These are phyloP conservation scores for Cryptomyrus ogoouensis DNA, from an alignment of 2,113 vertebrate species.

Conservation along the genomic window DNA sequence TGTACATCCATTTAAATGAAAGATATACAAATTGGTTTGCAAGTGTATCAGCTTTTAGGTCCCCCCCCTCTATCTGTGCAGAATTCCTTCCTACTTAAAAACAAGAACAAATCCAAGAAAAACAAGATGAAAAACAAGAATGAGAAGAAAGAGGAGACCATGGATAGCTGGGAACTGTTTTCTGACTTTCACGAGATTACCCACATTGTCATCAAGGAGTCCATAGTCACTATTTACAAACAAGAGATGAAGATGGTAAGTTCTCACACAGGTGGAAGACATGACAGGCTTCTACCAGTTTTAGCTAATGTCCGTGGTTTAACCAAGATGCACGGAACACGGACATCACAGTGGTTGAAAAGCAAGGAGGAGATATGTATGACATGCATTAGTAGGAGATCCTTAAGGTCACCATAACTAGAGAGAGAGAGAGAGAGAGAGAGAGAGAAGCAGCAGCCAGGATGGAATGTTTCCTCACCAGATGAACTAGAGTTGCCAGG, in stretches of 20 bases:
- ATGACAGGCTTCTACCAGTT: not conserved
- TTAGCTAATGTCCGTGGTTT: not conserved
- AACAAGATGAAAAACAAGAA: conserved; percentile 61
- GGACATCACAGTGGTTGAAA: not conserved
- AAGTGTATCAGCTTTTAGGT: not conserved
- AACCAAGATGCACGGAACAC: not conserved
- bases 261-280: not conserved
- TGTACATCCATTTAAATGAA: not conserved
- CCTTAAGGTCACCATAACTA: not conserved
- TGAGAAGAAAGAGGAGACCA: conserved; percentile 46
- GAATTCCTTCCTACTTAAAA: conserved; percentile 31
- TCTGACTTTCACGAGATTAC: conserved; percentile 81
- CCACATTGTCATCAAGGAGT: conserved; percentile 70
- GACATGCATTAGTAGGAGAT: not conserved
- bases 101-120: conserved; percentile 63
- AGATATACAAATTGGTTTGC: not conserved
- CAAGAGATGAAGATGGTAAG: conserved; percentile 79
- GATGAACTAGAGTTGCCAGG: not conserved
- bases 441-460: not conserved
- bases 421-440: not conserved
- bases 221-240: conserved; percentile 67
- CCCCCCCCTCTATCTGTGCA: not conserved
- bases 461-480: not conserved
- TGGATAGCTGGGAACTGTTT: conserved; percentile 65
- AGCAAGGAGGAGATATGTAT: not conserved